Evolutionary conservation across 2,113 vertebrate species (phyloP), one percentile per base, ranked within the genome.

Genomic region (Phalacrocorax carbo): DNA sequence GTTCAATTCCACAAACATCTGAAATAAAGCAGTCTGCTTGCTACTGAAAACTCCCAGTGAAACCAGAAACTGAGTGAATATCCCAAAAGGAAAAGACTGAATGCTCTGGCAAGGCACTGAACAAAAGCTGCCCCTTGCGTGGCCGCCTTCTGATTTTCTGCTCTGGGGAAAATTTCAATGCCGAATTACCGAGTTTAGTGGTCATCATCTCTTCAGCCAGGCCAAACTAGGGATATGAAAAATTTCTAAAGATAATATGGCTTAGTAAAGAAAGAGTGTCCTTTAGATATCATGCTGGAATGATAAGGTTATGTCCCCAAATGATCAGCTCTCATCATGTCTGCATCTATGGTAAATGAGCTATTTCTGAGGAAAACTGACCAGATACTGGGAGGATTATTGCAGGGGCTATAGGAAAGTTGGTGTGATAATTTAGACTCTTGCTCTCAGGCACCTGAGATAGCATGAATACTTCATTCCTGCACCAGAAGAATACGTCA

Each of bases 11-110:
- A 86, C 93, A 86, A 94, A 92, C 87, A 91, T 96, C 73, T 97
- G 96, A 96, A 96, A 90, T 75, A 80, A 95, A 90, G 68, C 94
- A 93, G 83, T 88, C 76, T 96, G 30, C 77, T 92, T 96, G 95
- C 95, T 94, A 91, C 87, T 32, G 65, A 96, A 97, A 76, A 62
- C 71, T 95, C 78, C 36, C 26, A 18, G 30, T 58, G 91, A 96
- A 93, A 95, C 88, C 92, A 96, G 72, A 96, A 93, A 96, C 85
- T 85, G 66, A 81, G 40, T 64, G 76, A 96, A 76, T 82, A 51
- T 80, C 68, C 55, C 69, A 42, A 32, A 88, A 95, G 83, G 64
- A 92, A 96, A 94, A 87, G 58, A 65, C 22, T 73, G 66, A 46
- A 44, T 92, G 54, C 46, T 95, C 38, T 51, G 11, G 38, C 5